Base-by-base conservation (phyloP, 2,797 vertebrate species). In the Crenichthys baileyi region DNA sequence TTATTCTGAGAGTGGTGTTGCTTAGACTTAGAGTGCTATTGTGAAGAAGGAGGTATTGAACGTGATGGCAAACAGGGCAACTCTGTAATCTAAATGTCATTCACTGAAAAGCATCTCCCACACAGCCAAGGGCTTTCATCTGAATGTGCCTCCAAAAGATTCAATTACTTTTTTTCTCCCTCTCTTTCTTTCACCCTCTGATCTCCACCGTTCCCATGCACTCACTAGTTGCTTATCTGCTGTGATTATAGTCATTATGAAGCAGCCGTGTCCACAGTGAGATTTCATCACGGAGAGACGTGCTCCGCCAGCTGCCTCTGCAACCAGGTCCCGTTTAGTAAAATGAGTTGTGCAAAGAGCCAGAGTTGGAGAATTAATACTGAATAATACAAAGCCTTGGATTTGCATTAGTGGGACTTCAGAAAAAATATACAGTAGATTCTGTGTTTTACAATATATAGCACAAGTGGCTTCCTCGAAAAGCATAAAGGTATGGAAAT, bases 241-340 rank as follows among this genome's bases (percentile, higher is more conserved):
- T 61, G 91, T 94, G 93, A 96, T 96, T 95, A 95, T 93, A 95
- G 94, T 95, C 94, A 95, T 96, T 95, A 95, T 90, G 88, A 90
- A 85, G 88, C 92, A 91, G 91, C 87, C 90, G 85, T 89, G 91
- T 94, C 92, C 93, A 88, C 74, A 83, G 87, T 85, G 84, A 91
- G 94, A 91, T 94, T 96, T 93, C 90, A 89, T 91, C 90, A 87
- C 84, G 83, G 83, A 77, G 88, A 87, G 91, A 89, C 86, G 86
- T 79, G 83, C 87, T 93, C 91, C 89, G 88, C 91, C 91, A 93
- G 90, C 92, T 94, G 93, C 88, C 78, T 87, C 82, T 86, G 91
- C 86, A 91, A 86, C 88, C 76, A 84, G 78, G 78, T 85, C 89
- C 87, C 58, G 65, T 88, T 92, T 86, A 88, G 84, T 89, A 87